Evolutionary conservation across 1,140 invertebrate species (phyloP).

Genomic region (Monomorium pharaonis): DNA sequence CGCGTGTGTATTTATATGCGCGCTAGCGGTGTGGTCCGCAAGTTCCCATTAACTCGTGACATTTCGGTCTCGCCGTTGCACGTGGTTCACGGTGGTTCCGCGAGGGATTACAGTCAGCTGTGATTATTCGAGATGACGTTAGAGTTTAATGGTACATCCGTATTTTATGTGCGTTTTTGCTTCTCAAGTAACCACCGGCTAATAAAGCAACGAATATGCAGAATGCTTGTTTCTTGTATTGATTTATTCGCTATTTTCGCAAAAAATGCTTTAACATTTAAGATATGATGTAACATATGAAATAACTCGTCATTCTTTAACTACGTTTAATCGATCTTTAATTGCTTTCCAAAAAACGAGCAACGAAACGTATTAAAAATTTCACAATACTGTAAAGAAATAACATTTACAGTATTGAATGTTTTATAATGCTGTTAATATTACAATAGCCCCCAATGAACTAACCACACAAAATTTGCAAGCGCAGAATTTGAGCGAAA

Average conservation of each 20-base stretch:
- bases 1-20: not conserved
- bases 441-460: not conserved
- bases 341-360: not conserved
- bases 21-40: conserved; percentile 8
- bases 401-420: not conserved
- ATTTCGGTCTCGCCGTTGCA: not conserved
- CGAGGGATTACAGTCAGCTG: not conserved
- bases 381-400: not conserved
- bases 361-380: not conserved
- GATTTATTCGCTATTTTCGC: not conserved
- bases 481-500: not conserved
- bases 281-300: not conserved
- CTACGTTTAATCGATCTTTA: not conserved
- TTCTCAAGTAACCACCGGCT: not conserved
- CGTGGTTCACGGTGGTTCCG: not conserved
- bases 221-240: not conserved
- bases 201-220: not conserved
- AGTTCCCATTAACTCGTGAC: not conserved
- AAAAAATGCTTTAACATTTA: not conserved
- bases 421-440: not conserved
- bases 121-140: conserved; percentile 27
- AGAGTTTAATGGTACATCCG: conserved; percentile 19
- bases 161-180: not conserved
- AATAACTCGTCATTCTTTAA: not conserved
- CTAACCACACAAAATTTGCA: not conserved